Conservation (phyloP, 2,888 invertebrate genomes). For the Dicycla oo region DNA sequence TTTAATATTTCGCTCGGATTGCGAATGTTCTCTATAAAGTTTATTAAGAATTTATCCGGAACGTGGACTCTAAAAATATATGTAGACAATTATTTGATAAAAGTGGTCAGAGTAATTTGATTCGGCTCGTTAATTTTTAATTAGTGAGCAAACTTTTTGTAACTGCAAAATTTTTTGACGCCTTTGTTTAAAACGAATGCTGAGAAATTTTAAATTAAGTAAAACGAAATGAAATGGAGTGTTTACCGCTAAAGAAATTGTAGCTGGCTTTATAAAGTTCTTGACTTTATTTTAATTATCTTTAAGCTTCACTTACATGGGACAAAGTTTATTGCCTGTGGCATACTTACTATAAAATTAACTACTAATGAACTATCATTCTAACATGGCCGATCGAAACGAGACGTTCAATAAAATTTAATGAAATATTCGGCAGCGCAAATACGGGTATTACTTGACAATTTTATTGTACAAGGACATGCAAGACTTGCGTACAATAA, state of each 20-base stretch:
- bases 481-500: no score
- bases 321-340: no score
- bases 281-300: constrained; percentile 16
- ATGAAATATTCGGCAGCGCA: no score
- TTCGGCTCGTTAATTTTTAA: constrained; percentile 64
- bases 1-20: constrained; percentile 73
- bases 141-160: constrained; percentile 52
- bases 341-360: no score
- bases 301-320: not conserved
- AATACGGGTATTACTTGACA: no score
- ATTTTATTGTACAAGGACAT: no score
- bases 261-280: constrained; percentile 17
- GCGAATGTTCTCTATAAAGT: constrained; percentile 68
- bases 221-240: constrained; percentile 40
- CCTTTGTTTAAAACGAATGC: constrained; percentile 48
- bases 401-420: no score
- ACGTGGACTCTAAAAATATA: constrained; percentile 55
- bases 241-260: constrained; percentile 26
- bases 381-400: no score
- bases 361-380: no score
- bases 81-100: constrained; percentile 64
- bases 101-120: constrained; percentile 59
- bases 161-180: constrained; percentile 47
- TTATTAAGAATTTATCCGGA: constrained; percentile 75
- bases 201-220: constrained; percentile 30